Evolutionary conservation across 2,797 vertebrate genomes (phyloP), one percentile per base, ranked within the genome.

Genomic region (Ispidina picta): DNA sequence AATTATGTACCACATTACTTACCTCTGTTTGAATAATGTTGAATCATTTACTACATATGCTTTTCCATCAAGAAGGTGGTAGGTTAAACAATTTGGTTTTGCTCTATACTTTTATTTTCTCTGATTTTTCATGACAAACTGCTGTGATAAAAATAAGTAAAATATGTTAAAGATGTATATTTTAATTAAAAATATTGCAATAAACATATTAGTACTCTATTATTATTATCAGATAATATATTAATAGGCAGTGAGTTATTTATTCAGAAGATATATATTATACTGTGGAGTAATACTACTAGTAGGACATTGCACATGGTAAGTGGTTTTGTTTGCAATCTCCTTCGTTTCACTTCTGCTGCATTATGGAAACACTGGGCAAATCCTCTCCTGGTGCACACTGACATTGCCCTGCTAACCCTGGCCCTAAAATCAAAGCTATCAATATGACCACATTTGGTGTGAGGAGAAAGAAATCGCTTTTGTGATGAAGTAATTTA

Each of bases 131-230:
- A 71, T 94, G 93, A 91, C 95, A 97, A 93, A 92, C 64, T 92
- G 39, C 72, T 90, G 89, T 23, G 65, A 83, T 86, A 94, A 92
- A 91, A 94, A 91, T 22, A 82, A 88, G 54, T 93, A 17, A 63
- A 89, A 79, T 86, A 63, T 69, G 84, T 94, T 93, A 74, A 92
- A 93, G 72, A 89, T 1, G 2, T 92, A 85, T 77, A 90, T 93
- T 96, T 94, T 96, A 96, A 96, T 96, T 94, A 92, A 95, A 94
- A 90, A 81, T 96, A 91, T 92, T 94, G 94, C 75, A 72, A 95
- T 39, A 92, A 96, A 85, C 56, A n/a, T 93, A 91, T 93, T 96
- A 90, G 48, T 83, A 23, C 91, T 90, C 43, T n/a, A 55, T 92
- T 79, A 89, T 93, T 94, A 95, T 79, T 58, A 94, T 55, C 93